Conservation (phyloP, 2,797 vertebrate genomes). For the Buphagus erythrorhynchus region DNA sequence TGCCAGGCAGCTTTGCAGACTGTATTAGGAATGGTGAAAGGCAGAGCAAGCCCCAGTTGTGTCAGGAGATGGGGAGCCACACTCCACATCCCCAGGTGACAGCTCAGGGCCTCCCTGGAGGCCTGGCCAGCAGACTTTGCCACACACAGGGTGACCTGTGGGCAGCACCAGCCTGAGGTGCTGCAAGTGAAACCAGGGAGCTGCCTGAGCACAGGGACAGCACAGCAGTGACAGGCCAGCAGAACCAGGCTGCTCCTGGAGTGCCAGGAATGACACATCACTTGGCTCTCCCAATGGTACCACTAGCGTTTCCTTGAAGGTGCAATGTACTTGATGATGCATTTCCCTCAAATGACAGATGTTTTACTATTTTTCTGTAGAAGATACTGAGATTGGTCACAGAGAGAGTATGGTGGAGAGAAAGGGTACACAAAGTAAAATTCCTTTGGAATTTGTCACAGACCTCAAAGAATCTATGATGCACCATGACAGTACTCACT, state of each 20-base stretch:
- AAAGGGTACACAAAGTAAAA: neutral
- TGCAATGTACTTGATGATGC: neutral
- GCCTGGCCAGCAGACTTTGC: neutral
- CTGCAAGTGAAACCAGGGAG: neutral
- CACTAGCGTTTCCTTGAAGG: neutral
- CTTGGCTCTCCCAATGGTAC: neutral
- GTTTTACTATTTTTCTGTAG: neutral
- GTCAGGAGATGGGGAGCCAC: neutral
- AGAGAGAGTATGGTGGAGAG: rapidly evolving
- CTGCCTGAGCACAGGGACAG: neutral
- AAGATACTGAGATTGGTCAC: neutral
- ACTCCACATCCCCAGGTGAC: neutral
- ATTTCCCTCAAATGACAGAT: neutral
- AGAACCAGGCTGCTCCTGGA: rapidly evolving
- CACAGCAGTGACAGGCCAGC: neutral
- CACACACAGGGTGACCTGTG: neutral
- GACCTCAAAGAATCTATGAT: neutral
- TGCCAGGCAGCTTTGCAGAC: neutral
- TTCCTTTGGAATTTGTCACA: neutral
- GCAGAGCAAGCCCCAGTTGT: neutral
- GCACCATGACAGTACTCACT: neutral
- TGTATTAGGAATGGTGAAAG: neutral
- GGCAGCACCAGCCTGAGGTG: neutral
- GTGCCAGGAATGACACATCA: neutral
- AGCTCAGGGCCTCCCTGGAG: neutral